These are phyloP conservation scores for Galerucella pusilla DNA, from an alignment of 2,888 invertebrate genomes.

Conservation along the genomic window DNA sequence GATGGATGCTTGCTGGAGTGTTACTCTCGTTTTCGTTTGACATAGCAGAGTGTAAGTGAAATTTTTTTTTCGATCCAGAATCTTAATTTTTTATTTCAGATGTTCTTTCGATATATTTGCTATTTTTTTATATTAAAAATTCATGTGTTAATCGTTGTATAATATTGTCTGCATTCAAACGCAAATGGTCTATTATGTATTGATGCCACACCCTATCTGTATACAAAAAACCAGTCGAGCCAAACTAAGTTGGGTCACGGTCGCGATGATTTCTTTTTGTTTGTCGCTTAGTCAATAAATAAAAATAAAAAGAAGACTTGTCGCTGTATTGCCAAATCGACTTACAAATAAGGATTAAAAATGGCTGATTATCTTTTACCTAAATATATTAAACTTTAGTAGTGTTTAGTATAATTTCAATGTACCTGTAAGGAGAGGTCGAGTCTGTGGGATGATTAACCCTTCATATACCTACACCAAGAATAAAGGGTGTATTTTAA, in stretches of 20 bases:
- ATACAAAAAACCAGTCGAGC: slow-evolving; percentile 37
- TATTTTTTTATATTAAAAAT: not conserved
- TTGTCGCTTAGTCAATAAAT: slow-evolving; percentile 21
- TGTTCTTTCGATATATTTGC: too few relatives aligned
- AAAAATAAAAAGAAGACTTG: slow-evolving; percentile 18
- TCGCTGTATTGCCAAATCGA: slow-evolving; percentile 22
- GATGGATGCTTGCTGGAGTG: slow-evolving; percentile 3
- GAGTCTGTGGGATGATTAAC: too few relatives aligned
- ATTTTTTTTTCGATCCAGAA: not conserved
- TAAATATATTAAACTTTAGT: too few relatives aligned
- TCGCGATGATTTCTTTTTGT: slow-evolving; percentile 35
- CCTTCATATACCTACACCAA: too few relatives aligned
- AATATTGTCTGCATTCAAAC: not conserved
- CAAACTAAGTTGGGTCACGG: slow-evolving; percentile 36
- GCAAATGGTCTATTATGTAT: not conserved
- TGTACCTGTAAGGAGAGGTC: too few relatives aligned
- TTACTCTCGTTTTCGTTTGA: not conserved
- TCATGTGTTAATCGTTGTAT: not conserved
- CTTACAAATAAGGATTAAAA: slow-evolving; percentile 13
- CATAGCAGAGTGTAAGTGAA: not conserved
- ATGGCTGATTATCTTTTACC: not conserved
- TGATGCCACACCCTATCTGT: slow-evolving; percentile 33
- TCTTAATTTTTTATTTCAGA: not conserved
- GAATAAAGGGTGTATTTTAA: too few relatives aligned
- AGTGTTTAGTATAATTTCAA: too few relatives aligned